These are phyloP conservation scores for Stomorhina lunata DNA, from an alignment of 2,888 invertebrate genomes.

Conservation along the genomic window DNA sequence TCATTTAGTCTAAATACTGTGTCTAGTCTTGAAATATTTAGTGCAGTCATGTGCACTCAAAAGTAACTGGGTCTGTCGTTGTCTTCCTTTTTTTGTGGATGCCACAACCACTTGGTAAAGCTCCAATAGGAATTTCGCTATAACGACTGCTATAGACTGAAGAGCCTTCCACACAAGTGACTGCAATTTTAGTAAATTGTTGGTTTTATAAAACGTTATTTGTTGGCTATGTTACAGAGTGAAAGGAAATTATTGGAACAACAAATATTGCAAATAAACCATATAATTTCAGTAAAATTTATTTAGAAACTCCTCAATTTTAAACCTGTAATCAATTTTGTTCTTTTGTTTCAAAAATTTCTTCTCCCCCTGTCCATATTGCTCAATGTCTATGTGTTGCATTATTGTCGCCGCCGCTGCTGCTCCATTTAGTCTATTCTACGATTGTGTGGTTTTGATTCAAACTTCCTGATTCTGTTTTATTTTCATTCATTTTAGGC, in stretches of 20 bases:
- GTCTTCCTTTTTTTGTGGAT: not conserved
- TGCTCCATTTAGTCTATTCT: not conserved
- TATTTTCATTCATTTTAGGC: not conserved
- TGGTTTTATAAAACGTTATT: not conserved
- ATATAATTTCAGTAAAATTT: too few species aligned
- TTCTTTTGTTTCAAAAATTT: too few species aligned
- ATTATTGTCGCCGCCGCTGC: not conserved
- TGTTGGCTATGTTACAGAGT: not conserved
- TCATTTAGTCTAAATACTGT: not conserved
- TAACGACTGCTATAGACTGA: not conserved
- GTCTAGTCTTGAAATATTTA: not conserved
- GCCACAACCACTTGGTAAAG: constrained; percentile 15
- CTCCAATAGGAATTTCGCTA: not conserved
- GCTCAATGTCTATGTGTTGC: constrained; percentile 22
- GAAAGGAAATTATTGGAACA: not conserved
- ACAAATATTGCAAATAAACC: not conserved
- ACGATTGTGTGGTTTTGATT: constrained; percentile 18
- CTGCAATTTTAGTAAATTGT: not conserved
- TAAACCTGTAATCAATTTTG: too few species aligned
- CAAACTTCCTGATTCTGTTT: constrained; percentile 18
- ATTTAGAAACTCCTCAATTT: too few species aligned
- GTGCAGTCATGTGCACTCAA: constrained; percentile 35
- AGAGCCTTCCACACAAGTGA: not conserved
- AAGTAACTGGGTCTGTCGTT: constrained; percentile 1
- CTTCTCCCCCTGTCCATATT: too few species aligned